These are phyloP conservation scores for Microchrysa polita DNA, from an alignment of 2,888 invertebrate species.

Conservation along the genomic window DNA sequence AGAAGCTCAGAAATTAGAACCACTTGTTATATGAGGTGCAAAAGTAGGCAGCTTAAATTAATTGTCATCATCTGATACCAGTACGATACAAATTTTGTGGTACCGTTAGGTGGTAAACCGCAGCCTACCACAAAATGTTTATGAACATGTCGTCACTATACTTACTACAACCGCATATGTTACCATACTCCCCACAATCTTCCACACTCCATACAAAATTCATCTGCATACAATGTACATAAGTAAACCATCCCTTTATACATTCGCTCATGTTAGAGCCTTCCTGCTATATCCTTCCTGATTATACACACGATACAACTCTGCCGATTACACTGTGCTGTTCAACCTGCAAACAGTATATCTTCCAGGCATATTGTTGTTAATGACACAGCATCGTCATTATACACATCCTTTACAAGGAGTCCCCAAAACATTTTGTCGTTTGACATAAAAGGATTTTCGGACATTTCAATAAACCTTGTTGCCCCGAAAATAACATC, in stretches of 20 bases:
- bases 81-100: slow-evolving; percentile 35
- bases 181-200: background rate
- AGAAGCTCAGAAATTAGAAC: too few species aligned
- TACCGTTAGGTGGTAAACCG: slow-evolving; percentile 32
- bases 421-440: slow-evolving; percentile 7
- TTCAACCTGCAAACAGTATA: background rate
- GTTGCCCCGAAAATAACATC: too few species aligned
- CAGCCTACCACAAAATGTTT: slow-evolving; percentile 29
- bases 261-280: slow-evolving; percentile 14
- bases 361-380: slow-evolving; percentile 28
- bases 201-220: background rate
- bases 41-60: too few species aligned
- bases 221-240: background rate
- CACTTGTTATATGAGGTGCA: too few species aligned
- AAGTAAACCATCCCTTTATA: slow-evolving; percentile 1
- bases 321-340: background rate
- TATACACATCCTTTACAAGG: too few species aligned
- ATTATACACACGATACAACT: background rate
- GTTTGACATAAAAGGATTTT: slow-evolving; percentile 34
- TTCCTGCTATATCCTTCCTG: background rate
- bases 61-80: background rate
- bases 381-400: slow-evolving; percentile 16
- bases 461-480: slow-evolving; percentile 41
- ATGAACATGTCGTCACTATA: slow-evolving; percentile 33
- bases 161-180: slow-evolving; percentile 22